These are phyloP conservation scores for Rhopilema esculentum DNA, from an alignment of 30 jellyfish, hydroid and myxozoan genomes.

Conservation along the genomic window DNA sequence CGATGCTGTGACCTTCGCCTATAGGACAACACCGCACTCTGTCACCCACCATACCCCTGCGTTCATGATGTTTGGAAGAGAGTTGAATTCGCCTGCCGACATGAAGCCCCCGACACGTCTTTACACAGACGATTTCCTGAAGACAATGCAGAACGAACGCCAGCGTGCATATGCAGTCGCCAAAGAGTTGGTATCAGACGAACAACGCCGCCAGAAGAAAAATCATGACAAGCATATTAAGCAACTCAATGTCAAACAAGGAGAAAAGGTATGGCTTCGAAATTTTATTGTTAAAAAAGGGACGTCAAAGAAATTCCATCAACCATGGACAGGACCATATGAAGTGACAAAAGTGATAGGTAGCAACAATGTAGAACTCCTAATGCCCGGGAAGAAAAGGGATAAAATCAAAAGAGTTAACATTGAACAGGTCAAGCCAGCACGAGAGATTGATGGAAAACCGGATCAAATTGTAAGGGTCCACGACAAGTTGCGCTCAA, in stretches of 20 bases:
- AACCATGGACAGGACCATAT: constrained; percentile 55
- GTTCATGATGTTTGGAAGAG: constrained; percentile 38
- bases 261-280: constrained; percentile 61
- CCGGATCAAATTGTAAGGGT: constrained; percentile 41
- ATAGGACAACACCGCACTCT: constrained; percentile 68
- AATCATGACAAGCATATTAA: constrained; percentile 28
- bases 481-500: constrained; percentile 58
- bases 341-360: constrained; percentile 47
- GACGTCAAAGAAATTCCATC: constrained; percentile 42
- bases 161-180: constrained; percentile 43
- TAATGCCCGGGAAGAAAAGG: constrained; percentile 29
- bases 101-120: constrained; percentile 45
- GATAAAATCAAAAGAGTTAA: constrained; percentile 22
- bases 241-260: constrained; percentile 27
- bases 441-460: constrained; percentile 38
- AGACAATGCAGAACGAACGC: constrained; percentile 20
- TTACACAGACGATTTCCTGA: constrained; percentile 18
- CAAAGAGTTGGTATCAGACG: constrained; percentile 47
- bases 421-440: constrained; percentile 41
- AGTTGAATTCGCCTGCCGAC: not conserved
- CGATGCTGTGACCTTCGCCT: constrained; percentile 46
- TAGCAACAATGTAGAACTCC: constrained; percentile 15
- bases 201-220: constrained; percentile 39
- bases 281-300: constrained; percentile 46
- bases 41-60: constrained; percentile 56